Evolutionary conservation across 53 echinoderm and acorn worm species (phyloP).

Genomic region (Actinopyga echinites): DNA sequence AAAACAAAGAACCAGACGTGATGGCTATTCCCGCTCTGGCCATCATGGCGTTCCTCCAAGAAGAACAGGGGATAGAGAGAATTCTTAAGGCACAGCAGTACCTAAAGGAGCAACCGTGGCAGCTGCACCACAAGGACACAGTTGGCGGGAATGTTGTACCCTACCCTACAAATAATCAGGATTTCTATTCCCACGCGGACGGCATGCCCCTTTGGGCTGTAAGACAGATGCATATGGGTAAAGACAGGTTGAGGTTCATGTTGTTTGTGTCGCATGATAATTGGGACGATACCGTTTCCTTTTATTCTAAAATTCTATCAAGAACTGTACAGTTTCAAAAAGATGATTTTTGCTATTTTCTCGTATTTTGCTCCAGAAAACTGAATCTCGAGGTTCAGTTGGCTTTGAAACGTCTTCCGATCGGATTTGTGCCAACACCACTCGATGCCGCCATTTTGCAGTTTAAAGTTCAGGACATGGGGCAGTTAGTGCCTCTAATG

Average conservation of each 20-base stretch:
- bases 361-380: slow-evolving; percentile 34
- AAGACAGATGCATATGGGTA: slow-evolving; percentile 61
- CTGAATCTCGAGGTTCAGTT: slow-evolving; percentile 66
- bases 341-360: slow-evolving; percentile 67
- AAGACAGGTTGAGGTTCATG: slow-evolving; percentile 61
- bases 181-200: slow-evolving; percentile 61
- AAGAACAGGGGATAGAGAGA: slow-evolving; percentile 60
- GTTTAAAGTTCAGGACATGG: slow-evolving; percentile 64
- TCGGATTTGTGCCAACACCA: slow-evolving; percentile 36
- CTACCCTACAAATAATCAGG: slow-evolving; percentile 67
- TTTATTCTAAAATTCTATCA: slow-evolving; percentile 56
- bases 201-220: slow-evolving; percentile 70
- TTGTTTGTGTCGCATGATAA: slow-evolving; percentile 62
- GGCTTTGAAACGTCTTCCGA: slow-evolving; percentile 54
- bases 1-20: slow-evolving; percentile 20
- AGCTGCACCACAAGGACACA: slow-evolving; percentile 60
- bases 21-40: slow-evolving; percentile 56
- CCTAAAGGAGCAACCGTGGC: slow-evolving; percentile 57
- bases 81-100: slow-evolving; percentile 57
- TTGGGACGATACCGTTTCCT: slow-evolving; percentile 50
- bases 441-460: slow-evolving; percentile 62
- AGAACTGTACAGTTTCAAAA: slow-evolving; percentile 54
- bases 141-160: slow-evolving; percentile 52
- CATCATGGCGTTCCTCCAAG: slow-evolving; percentile 64
- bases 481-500: slow-evolving; percentile 53